Conservation (phyloP, 2,888 invertebrate genomes). For the Platypus cylindrus region DNA sequence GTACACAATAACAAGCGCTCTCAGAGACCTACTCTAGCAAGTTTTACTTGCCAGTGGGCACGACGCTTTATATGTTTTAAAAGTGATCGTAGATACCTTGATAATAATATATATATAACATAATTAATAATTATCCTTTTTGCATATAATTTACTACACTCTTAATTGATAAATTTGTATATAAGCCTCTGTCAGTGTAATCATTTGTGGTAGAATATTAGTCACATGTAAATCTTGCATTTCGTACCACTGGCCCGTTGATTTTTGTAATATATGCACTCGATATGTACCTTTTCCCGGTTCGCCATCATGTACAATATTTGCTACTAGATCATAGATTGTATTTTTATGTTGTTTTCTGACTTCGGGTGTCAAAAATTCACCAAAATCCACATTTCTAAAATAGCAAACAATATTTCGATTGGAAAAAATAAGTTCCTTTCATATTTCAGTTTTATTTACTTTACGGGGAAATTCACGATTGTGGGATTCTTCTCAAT, state of each 20-base stretch:
- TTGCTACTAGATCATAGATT: constrained; percentile 94
- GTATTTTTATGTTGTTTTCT: constrained; percentile 68
- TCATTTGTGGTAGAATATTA: constrained; percentile 98
- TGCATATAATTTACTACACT: too few relatives aligned
- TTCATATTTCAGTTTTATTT: too few relatives aligned
- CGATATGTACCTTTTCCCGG: constrained; percentile 90
- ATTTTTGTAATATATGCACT: constrained; percentile 83
- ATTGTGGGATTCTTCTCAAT: constrained; percentile 99
- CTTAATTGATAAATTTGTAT: constrained; percentile 72
- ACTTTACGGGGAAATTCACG: constrained; percentile 99
- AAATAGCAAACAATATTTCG: too few relatives aligned
- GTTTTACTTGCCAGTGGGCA: too few relatives aligned
- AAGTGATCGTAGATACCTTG: too few relatives aligned
- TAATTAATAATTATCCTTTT: too few relatives aligned
- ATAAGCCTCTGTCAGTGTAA: constrained; percentile 96
- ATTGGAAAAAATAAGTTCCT: constrained; percentile 2
- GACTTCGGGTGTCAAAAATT: constrained; percentile 78
- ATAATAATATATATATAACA: too few relatives aligned
- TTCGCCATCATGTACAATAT: constrained; percentile 97
- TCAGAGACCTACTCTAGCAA: too few relatives aligned
- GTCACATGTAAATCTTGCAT: constrained; percentile 94
- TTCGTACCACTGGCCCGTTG: constrained; percentile 73
- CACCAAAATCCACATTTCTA: constrained; percentile 94
- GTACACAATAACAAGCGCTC: too few relatives aligned
- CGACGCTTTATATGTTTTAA: too few relatives aligned